Evolutionary conservation across 2,113 vertebrate species (phyloP), one percentile per base, ranked within the genome.

Genomic region (Caranx melampygus): DNA sequence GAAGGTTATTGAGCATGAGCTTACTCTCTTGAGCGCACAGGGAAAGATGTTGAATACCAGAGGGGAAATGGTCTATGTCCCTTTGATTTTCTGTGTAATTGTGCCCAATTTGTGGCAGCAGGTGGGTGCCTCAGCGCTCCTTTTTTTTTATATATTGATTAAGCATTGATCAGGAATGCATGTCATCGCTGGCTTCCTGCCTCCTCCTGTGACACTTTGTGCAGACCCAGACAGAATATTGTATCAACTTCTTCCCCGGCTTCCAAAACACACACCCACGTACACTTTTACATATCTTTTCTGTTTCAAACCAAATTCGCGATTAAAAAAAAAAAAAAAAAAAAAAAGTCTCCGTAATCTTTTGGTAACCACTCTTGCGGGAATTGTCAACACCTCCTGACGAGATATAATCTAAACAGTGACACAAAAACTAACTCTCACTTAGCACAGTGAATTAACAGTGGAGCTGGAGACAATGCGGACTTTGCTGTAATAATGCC

Each of bases 51-150:
- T 55, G 8, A 70, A 31, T 57, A n/a, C 49, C n/a, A 26, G 21
- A 51, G 2, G 6, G 18, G 21, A 26, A 49, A 54, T 76, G 35
- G 40, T 47, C 55, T 61, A 31, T 47, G 34, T 4, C 26, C 44
- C 37, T 76, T 66, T 65, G 37, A 65, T 83, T 65, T 74, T 15
- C 26, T 63, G 11, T 55, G 21, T 16, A 63, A 52, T 51, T 63
- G 16, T 44, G 44, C 35, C 59, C 55, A 71, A 40, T 78, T 60
- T 78, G 60, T 55, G n/a, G 34, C 52, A 60, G 52, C 20, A 20
- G 9, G 59, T 15, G 34, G 55, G 10, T 18, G 49, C 40, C 37
- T 35, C 15, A 7, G 45, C 37, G 52, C 34, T 35, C 31, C 12
- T 62, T 51, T 26, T 51, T 26, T 26, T 73, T 59, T 49, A 4